phyloP scores from a whole-genome alignment of 1,140 invertebrate species.

The Calosoma granatense region DNA sequence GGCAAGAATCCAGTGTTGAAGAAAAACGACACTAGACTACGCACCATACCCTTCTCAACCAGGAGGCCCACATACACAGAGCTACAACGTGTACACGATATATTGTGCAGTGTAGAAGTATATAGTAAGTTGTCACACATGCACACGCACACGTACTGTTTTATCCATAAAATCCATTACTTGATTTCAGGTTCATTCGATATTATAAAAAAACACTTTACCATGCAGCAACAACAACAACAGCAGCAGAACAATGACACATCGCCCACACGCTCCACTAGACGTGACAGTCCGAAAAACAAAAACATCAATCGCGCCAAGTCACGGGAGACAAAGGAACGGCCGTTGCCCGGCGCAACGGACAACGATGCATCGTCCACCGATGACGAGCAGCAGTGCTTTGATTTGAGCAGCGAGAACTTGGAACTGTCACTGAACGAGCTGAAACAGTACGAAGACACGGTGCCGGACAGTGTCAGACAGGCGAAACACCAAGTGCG shows the following conservation, averaged over 20 bases:
- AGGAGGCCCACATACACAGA: constrained; percentile 72
- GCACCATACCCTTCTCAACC: constrained; percentile 74
- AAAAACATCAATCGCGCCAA: constrained; percentile 41
- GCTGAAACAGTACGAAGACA: constrained; percentile 40
- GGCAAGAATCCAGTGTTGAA: constrained; percentile 59
- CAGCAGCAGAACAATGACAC: constrained; percentile 18
- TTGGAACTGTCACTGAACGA: constrained; percentile 37
- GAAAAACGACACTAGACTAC: constrained; percentile 52
- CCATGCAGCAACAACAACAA: too few species aligned
- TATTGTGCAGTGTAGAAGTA: constrained; percentile 59
- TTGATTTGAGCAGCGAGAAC: constrained; percentile 22
- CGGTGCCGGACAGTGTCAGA: constrained; percentile 29
- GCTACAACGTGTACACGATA: constrained; percentile 62
- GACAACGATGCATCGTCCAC: constrained; percentile 19
- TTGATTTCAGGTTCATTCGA: constrained; percentile 23
- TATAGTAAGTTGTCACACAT: constrained; percentile 47
- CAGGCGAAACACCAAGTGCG: constrained; percentile 28
- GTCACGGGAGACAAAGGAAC: constrained; percentile 38
- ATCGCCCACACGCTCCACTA: not conserved
- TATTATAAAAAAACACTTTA: constrained; percentile 16
- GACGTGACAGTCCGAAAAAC: not conserved
- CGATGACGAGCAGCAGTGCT: constrained; percentile 15
- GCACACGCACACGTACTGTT: not conserved
- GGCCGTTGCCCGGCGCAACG: constrained; percentile 32
- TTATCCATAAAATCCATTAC: constrained; percentile 6